Evolutionary conservation across 2,888 invertebrate genomes (phyloP).

Genomic region (Nymphalis polychloros): DNA sequence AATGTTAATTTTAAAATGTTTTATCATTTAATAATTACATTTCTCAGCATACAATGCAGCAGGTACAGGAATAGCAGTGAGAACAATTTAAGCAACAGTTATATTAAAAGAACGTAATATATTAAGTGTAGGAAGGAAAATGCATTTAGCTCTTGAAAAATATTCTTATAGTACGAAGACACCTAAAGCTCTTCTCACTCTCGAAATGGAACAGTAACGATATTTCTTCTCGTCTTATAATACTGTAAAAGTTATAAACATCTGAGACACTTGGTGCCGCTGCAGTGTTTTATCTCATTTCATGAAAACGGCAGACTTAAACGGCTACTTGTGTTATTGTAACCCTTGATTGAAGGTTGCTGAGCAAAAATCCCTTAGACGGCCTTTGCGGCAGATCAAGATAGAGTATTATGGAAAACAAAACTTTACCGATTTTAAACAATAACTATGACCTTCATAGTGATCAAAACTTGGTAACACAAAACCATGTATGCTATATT

Average conservation of each 20-base stretch:
- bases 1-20: too few relatives aligned
- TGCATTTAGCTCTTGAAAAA: slow-evolving; percentile 22
- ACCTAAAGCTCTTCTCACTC: slow-evolving; percentile 9
- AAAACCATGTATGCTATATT: slow-evolving; percentile 26
- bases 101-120: slow-evolving; percentile 19
- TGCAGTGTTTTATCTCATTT: too few relatives aligned
- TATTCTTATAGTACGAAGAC: slow-evolving; percentile 19
- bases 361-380: too few relatives aligned
- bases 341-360: too few relatives aligned
- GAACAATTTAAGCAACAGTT: slow-evolving; percentile 2
- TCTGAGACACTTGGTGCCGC: too few relatives aligned
- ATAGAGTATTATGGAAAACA: too few relatives aligned
- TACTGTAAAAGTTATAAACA: neutral
- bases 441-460: slow-evolving; percentile 6
- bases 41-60: neutral
- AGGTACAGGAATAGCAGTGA: neutral
- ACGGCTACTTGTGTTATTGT: too few relatives aligned
- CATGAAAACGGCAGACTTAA: too few relatives aligned
- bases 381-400: too few relatives aligned
- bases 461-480: slow-evolving; percentile 26
- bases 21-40: too few relatives aligned
- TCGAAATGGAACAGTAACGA: slow-evolving; percentile 7
- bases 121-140: slow-evolving; percentile 20
- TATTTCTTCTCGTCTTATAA: neutral
- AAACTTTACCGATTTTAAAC: neutral